These are phyloP conservation scores for Capricornis sumatraensis DNA, from an alignment of 2,113 vertebrate species.

Conservation along the genomic window DNA sequence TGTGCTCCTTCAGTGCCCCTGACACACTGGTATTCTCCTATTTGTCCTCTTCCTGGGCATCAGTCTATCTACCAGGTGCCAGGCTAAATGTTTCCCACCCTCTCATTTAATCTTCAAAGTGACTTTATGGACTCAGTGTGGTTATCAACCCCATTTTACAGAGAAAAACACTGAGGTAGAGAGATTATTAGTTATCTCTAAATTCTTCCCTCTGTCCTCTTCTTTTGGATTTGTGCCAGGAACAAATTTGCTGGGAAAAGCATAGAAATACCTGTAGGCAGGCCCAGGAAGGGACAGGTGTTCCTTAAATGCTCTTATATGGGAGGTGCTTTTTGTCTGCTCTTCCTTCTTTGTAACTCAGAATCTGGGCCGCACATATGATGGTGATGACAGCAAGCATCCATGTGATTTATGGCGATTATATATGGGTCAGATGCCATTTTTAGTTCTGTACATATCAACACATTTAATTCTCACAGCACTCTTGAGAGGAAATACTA, in stretches of 20 bases:
- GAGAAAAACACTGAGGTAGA: background rate
- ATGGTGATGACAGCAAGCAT: background rate
- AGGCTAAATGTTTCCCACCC: background rate
- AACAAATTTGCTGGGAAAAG: background rate
- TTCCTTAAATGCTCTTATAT: background rate
- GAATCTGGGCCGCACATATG: background rate
- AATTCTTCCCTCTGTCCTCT: background rate
- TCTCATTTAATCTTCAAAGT: background rate
- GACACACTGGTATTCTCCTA: background rate
- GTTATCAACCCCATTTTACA: background rate
- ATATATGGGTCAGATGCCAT: background rate
- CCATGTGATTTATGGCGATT: background rate
- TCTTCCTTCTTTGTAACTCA: background rate
- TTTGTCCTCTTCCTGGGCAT: background rate
- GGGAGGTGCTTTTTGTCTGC: background rate
- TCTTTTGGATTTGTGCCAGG: background rate
- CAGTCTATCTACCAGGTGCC: background rate
- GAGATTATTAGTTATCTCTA: background rate
- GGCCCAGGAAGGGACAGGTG: background rate
- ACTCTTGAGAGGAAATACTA: background rate
- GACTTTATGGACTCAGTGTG: background rate
- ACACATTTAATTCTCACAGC: background rate
- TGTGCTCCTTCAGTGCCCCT: background rate
- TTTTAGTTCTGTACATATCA: background rate
- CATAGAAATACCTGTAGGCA: background rate